phyloP scores from a whole-genome alignment of 1,140 invertebrate genomes.

The Scaptomyza pallida region DNA sequence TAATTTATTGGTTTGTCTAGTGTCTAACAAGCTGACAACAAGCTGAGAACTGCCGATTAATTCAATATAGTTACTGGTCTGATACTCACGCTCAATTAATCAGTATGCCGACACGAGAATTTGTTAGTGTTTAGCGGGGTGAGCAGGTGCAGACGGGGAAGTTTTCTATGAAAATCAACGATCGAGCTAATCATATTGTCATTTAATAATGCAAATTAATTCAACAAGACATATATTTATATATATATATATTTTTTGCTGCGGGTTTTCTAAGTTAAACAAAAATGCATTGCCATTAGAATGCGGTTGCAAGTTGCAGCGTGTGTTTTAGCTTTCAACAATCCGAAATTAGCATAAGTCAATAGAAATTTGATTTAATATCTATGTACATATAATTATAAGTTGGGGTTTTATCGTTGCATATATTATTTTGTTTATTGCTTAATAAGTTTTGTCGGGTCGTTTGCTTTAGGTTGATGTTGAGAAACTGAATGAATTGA shows the following conservation, averaged over 20 bases:
- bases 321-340: conserved; percentile 9
- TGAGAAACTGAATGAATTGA: conserved; percentile 29
- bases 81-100: conserved; percentile 72
- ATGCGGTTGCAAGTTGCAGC: neutral
- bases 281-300: conserved; percentile 21
- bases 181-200: conserved; percentile 9
- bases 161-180: conserved; percentile 10
- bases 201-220: conserved; percentile 65
- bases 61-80: conserved; percentile 23
- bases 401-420: conserved; percentile 3
- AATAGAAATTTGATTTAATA: conserved; percentile 53
- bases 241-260: too few relatives aligned
- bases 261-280: conserved; percentile 46
- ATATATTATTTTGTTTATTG: conserved; percentile 9
- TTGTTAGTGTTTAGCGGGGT: conserved; percentile 4
- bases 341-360: conserved; percentile 59
- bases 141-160: neutral
- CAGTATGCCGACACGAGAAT: conserved; percentile 50
- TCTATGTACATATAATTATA: conserved; percentile 22
- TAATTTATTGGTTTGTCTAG: conserved; percentile 57
- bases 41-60: conserved; percentile 11
- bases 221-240: conserved; percentile 31
- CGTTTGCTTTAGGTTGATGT: conserved; percentile 28
- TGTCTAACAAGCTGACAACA: conserved; percentile 11
- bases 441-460: conserved; percentile 21